Percentiles rank a stretch among this genome's conserved stretches.
Conservation (phyloP, 2,888 invertebrate genomes). For the Cosmia trapezina region DNA sequence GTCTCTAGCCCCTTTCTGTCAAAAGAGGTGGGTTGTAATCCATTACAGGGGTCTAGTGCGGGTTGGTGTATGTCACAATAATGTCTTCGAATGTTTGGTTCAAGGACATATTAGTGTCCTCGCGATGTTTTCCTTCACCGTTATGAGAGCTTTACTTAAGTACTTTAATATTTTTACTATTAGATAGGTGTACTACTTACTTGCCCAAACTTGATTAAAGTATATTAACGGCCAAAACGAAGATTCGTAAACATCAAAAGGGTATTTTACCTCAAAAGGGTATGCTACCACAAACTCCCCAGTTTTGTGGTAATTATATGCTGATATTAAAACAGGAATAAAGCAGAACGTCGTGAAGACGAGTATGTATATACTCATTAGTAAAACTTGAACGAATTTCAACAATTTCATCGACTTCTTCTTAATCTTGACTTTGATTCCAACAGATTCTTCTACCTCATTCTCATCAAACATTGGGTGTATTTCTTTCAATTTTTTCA, state of each 20-base stretch:
- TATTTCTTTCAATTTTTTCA: slow-evolving; percentile 72
- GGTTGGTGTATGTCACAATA: neutral
- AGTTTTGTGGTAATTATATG: slow-evolving; percentile 67
- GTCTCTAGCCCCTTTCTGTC: neutral
- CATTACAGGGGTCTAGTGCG: neutral
- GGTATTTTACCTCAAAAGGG: slow-evolving; percentile 77
- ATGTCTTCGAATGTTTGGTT: neutral
- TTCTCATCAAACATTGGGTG: slow-evolving; percentile 66
- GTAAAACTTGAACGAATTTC: slow-evolving; percentile 64
- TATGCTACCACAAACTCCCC: slow-evolving; percentile 70
- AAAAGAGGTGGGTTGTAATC: neutral
- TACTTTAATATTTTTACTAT: neutral
- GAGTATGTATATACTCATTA: slow-evolving; percentile 60
- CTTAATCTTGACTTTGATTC: slow-evolving; percentile 58
- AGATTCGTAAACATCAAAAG: slow-evolving; percentile 72
- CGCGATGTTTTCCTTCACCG: neutral
- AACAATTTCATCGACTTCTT: slow-evolving; percentile 69
- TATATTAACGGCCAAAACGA: slow-evolving; percentile 75
- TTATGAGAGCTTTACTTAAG: neutral
- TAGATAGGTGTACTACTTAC: slow-evolving; percentile 69
- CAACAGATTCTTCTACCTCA: slow-evolving; percentile 21
- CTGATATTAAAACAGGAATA: slow-evolving; percentile 73
- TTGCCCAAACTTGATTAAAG: slow-evolving; percentile 77
- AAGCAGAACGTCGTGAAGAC: slow-evolving; percentile 73
- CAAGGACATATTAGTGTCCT: neutral